Percentiles rank a stretch among this genome's conserved stretches.
These are phyloP conservation scores for Drosophila helvetica DNA, from an alignment of 2,888 invertebrate genomes.

Conservation along the genomic window DNA sequence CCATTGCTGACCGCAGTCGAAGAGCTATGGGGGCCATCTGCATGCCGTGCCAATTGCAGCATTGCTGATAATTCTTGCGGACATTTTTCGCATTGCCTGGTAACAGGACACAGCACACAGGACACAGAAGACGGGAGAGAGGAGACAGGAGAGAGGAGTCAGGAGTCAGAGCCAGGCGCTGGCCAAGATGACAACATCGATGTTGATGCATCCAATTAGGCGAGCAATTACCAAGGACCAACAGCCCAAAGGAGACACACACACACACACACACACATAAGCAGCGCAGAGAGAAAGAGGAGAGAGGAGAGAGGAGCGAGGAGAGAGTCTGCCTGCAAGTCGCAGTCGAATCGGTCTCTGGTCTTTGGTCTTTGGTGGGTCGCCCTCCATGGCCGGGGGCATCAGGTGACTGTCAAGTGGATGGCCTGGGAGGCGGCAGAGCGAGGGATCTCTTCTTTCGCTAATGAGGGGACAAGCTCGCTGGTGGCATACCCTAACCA, in stretches of 20 bases:
- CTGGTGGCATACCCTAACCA: neutral
- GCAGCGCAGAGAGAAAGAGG: neutral
- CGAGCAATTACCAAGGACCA: slow-evolving; percentile 55
- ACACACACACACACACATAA: neutral
- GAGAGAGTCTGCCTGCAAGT: slow-evolving; percentile 19
- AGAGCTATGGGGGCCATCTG: neutral
- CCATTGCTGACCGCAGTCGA: slow-evolving; percentile 1
- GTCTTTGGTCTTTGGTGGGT: neutral
- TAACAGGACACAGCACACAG: neutral
- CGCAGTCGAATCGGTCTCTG: slow-evolving; percentile 3
- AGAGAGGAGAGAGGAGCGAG: no score
- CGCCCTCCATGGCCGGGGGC: neutral
- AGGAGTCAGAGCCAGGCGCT: neutral
- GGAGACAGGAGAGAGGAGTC: neutral
- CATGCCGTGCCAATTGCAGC: slow-evolving; percentile 8
- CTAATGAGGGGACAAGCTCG: slow-evolving; percentile 66
- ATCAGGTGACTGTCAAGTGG: slow-evolving; percentile 7
- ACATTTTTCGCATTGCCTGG: slow-evolving; percentile 28
- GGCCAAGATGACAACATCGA: slow-evolving; percentile 23
- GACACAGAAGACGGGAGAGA: neutral
- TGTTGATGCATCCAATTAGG: slow-evolving; percentile 72
- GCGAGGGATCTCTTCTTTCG: slow-evolving; percentile 28
- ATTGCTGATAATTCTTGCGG: slow-evolving; percentile 21
- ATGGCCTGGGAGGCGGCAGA: no score
- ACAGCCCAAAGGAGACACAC: slow-evolving; percentile 15